Evolutionary conservation across 2,113 vertebrate genomes (phyloP).

Genomic region (Hypanus sabinus): DNA sequence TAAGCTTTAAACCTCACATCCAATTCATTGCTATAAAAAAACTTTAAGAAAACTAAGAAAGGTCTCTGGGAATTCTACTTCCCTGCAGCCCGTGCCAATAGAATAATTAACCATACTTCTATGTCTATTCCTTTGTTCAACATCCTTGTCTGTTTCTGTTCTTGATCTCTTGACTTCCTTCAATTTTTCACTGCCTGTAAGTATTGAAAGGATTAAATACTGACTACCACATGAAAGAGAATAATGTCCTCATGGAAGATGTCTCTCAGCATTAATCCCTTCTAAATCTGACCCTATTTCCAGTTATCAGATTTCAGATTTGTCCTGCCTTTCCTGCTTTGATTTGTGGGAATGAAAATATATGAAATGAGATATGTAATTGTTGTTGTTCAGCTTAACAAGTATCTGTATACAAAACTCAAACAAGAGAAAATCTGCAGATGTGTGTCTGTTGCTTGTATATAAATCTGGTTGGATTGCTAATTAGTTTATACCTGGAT

Average conservation of each 20-base stretch:
- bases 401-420: background rate
- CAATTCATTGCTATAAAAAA: background rate
- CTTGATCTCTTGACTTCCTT: background rate
- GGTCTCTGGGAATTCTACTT: background rate
- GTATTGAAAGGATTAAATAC: background rate
- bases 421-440: no score
- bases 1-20: background rate
- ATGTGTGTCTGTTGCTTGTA: background rate
- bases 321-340: background rate
- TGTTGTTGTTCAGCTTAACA: background rate
- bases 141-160: background rate
- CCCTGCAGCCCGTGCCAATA: background rate
- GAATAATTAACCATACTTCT: background rate
- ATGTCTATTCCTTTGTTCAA: background rate
- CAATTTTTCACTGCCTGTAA: background rate
- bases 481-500: background rate
- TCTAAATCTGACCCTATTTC: background rate
- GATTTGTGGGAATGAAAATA: background rate
- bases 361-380: background rate
- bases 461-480: background rate
- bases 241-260: background rate
- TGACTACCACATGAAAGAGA: background rate
- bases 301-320: background rate
- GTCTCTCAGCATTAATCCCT: background rate
- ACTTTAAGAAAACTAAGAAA: background rate